A percentile compares a stretch with the other conserved stretches of the same genome.
Evolutionary conservation across 2,888 invertebrate species (phyloP).

Genomic region (Apodemia zela): DNA sequence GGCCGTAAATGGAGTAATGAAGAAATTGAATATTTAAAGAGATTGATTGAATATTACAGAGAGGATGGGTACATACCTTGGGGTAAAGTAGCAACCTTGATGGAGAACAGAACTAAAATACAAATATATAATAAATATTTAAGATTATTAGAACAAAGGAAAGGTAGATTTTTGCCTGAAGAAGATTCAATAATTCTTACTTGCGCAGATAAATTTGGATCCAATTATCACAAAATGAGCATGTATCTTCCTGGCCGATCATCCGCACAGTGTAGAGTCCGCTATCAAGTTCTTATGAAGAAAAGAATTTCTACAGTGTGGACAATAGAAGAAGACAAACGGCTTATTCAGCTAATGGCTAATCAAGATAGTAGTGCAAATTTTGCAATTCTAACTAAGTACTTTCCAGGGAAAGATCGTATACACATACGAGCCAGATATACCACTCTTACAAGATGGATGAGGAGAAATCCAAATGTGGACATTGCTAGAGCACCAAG

Average conservation of each 20-base stretch:
- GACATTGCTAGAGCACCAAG: constrained; percentile 59
- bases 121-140: constrained; percentile 83
- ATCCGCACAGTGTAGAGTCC: constrained; percentile 79
- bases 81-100: constrained; percentile 83
- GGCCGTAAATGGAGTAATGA: constrained; percentile 82
- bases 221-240: constrained; percentile 80
- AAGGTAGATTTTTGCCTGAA: constrained; percentile 82
- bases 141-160: constrained; percentile 61
- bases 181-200: constrained; percentile 85
- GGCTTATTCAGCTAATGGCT: constrained; percentile 77
- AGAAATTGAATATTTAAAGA: constrained; percentile 84
- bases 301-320: constrained; percentile 72
- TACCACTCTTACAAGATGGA: constrained; percentile 71
- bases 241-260: constrained; percentile 82
- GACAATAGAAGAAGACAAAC: constrained; percentile 82
- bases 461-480: constrained; percentile 64
- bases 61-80: constrained; percentile 87
- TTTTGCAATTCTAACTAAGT: constrained; percentile 66
- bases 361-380: constrained; percentile 56
- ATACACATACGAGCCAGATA: constrained; percentile 82
- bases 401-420: constrained; percentile 77
- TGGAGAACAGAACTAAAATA: constrained; percentile 82
- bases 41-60: constrained; percentile 82
- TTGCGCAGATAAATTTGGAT: constrained; percentile 81
- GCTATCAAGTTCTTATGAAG: constrained; percentile 76